Conservation (phyloP, 2,888 invertebrate species). For the Andrena camellia region DNA sequence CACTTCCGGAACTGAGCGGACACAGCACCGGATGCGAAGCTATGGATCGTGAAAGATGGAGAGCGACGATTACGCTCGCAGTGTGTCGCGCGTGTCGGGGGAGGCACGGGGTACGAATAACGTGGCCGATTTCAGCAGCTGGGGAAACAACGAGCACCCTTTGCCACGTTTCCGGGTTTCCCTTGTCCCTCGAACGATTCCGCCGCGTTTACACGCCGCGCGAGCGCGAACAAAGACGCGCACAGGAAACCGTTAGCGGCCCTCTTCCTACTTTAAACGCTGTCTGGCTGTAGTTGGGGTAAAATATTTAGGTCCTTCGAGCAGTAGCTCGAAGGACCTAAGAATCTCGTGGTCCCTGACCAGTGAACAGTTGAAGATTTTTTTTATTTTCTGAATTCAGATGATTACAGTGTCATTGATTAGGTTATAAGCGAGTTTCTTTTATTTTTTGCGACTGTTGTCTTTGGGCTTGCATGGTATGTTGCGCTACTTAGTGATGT, state of each 20-base stretch:
- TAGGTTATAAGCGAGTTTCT: no score
- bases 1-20: slow-evolving; percentile 63
- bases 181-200: slow-evolving; percentile 35
- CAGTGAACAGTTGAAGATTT: no score
- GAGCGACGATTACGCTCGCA: slow-evolving; percentile 49
- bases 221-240: slow-evolving; percentile 61
- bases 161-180: slow-evolving; percentile 37
- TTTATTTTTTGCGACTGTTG: no score
- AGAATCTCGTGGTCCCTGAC: no score
- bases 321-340: no score
- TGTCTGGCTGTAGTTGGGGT: neutral
- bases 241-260: slow-evolving; percentile 54
- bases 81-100: slow-evolving; percentile 44
- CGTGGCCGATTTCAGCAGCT: slow-evolving; percentile 38
- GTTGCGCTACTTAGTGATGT: no score
- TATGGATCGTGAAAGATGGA: slow-evolving; percentile 65
- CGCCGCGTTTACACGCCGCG: slow-evolving; percentile 52
- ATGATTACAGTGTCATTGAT: no score
- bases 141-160: slow-evolving; percentile 45
- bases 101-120: slow-evolving; percentile 10
- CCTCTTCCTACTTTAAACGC: slow-evolving; percentile 46
- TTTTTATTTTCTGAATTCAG: no score
- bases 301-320: no score
- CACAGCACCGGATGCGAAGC: slow-evolving; percentile 58
- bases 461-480: no score